Evolutionary conservation across 2,797 vertebrate genomes (phyloP), one percentile per base, ranked within the genome.

Genomic region (Cynopterus sphinx): DNA sequence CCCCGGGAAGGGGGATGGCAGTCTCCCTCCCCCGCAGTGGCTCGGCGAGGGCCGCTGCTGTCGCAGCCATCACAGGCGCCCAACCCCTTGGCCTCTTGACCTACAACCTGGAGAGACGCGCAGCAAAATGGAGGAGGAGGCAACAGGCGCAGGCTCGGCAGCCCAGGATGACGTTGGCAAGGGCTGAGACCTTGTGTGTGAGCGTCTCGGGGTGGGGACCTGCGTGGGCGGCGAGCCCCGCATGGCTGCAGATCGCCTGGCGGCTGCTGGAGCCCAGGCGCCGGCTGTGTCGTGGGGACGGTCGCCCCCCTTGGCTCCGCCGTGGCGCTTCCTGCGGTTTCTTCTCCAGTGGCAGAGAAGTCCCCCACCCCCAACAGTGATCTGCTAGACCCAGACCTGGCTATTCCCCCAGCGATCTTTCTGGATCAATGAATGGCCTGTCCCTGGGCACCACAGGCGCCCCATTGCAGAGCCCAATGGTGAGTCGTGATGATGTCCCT

Each of bases 51-150:
- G 99, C 99, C 22, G 98, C 99, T n/a, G 99, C 99, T 36, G 98
- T 99, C 83, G 99, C 87, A 99, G 98, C 98, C 99, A 99, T 98
- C 99, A 99, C 98, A 99, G 99, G 91, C 99, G 99, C 98, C 99
- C 99, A 77, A 99, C 99, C 28, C 99, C 99, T 0, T 99, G 99
- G 99, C 99, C 99, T 68, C 98, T 99, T 96, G 98, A 99, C 97
- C 99, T 26, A 55, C 70, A 81, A 94, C 84, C 36, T 1, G 99
- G 99, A 67, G 99, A 99, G 89, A 99, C 98, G 2, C 99, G 98
- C 87, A 99, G 99, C 94, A 99, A 99, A 98, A 99, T 99, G 99
- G 99, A 99, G 99, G 99, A 99, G 99, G 99, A 99, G 97, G 99
- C 99, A 70, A 99, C 99, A 97, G 99, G 99, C 46, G 99, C 99